phyloP scores from a whole-genome alignment of 2,797 vertebrate species.

The Rhadinocentrus ornatus region DNA sequence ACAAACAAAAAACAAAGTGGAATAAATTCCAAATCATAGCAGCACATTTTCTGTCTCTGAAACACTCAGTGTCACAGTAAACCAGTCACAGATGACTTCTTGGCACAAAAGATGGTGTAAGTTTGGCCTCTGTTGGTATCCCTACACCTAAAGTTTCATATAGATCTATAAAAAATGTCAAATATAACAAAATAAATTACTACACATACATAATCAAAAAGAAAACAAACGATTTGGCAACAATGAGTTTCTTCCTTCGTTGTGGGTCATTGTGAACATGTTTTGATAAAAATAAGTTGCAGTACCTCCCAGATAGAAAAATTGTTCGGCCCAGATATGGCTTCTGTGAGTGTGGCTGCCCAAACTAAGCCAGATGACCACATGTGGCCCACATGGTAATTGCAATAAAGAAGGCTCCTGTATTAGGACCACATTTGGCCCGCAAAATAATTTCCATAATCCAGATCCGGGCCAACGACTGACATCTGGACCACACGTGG shows the following conservation, averaged over 20 bases:
- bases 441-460: too few relatives aligned
- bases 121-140: conserved; percentile 70
- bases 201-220: conserved; percentile 76
- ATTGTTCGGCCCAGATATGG: too few relatives aligned
- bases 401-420: too few relatives aligned
- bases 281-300: conserved; percentile 40
- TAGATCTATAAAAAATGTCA: conserved; percentile 71
- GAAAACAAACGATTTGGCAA: conserved; percentile 81
- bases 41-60: conserved; percentile 67
- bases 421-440: too few relatives aligned
- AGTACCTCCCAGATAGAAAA: too few relatives aligned
- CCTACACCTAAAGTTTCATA: conserved; percentile 68
- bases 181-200: conserved; percentile 80
- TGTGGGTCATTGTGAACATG: conserved; percentile 37
- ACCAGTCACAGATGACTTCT: conserved; percentile 60
- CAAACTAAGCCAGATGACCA: too few relatives aligned
- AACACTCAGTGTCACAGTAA: conserved; percentile 54
- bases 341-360: too few relatives aligned
- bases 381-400: too few relatives aligned
- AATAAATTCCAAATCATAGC: conserved; percentile 65
- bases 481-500: too few relatives aligned
- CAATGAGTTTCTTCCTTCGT: conserved; percentile 56
- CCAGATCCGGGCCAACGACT: too few relatives aligned
- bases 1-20: conserved; percentile 8
- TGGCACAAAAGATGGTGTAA: conserved; percentile 81